phyloP scores from a whole-genome alignment of 2,888 invertebrate species.

The Ditula angustiorana region DNA sequence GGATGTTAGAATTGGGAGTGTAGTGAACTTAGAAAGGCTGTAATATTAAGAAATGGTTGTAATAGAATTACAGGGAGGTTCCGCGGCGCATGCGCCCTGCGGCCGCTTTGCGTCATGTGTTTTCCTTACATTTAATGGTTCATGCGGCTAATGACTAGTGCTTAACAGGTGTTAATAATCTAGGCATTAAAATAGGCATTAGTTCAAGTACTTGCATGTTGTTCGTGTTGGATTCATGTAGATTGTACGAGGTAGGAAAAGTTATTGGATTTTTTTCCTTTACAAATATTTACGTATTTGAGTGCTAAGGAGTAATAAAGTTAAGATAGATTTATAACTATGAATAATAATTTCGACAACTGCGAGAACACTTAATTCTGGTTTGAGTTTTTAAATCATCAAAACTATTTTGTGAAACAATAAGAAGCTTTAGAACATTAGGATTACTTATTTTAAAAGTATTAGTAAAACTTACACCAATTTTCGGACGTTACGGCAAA shows the following conservation, averaged over 20 bases:
- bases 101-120: constrained; percentile 50
- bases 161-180: constrained; percentile 40
- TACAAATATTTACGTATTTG: neutral
- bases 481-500: constrained; percentile 47
- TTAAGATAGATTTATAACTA: neutral
- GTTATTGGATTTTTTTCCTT: neutral
- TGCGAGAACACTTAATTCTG: too few species aligned
- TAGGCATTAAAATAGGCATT: constrained; percentile 27
- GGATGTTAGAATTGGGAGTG: neutral
- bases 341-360: too few species aligned
- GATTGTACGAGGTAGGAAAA: neutral
- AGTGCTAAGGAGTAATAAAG: neutral
- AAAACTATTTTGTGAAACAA: too few species aligned
- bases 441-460: neutral
- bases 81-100: constrained; percentile 49
- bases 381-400: too few species aligned
- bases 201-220: constrained; percentile 15
- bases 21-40: constrained; percentile 2
- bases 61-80: constrained; percentile 57
- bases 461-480: neutral
- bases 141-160: constrained; percentile 26
- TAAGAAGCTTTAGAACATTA: neutral
- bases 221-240: constrained; percentile 26
- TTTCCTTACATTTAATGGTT: constrained; percentile 42
- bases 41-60: constrained; percentile 50